Evolutionary conservation across 2,888 invertebrate species (phyloP), one percentile per base, ranked within the genome.

Genomic region (Rutpela maculata): DNA sequence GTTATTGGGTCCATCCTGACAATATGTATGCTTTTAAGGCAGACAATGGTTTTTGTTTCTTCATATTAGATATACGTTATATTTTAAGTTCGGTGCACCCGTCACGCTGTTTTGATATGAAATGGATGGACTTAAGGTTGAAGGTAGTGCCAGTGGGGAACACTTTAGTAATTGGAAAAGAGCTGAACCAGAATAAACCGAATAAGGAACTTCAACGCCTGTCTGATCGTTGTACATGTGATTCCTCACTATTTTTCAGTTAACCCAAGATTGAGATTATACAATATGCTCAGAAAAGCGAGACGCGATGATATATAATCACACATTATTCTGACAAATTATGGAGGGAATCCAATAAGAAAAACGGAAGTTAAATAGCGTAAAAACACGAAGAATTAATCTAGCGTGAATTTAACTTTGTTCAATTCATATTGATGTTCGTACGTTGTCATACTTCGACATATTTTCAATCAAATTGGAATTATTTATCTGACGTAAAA

Each of bases 101-200:
- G 55, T 62, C 66, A 76, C 67, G 57, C 19, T 63, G 56, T 80
- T 81, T 78, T 71, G 82, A 86, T 85, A 86, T 86, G 85, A 86
- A 87, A 87, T 85, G 84, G 86, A 85, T 84, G 85, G 85, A 84
- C 83, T 77, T 73, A 78, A 84, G 86, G 85, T 85, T 83, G 82
- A 75, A 84, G 82, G 84, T 83, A 82, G 74, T 78, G 80, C 79
- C 84, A 84, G 83, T 83, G 83, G 84, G 83, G 85, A 87, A 86
- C 87, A 86, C 86, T 87, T 87, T 84, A 83, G 86, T 88, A 88
- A 88, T 88, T 88, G 88, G 88, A 88, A 88, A 88, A 85, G 87
- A 87, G 85, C 86, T 86, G 87, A 87, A 85, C 85, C 86, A 87
- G 88, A 88, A 88, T 87, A 87, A 88, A 88, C 88, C 87, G 88